phyloP scores from a whole-genome alignment of 2,113 vertebrate species.

The Orientallactaga bullata region DNA sequence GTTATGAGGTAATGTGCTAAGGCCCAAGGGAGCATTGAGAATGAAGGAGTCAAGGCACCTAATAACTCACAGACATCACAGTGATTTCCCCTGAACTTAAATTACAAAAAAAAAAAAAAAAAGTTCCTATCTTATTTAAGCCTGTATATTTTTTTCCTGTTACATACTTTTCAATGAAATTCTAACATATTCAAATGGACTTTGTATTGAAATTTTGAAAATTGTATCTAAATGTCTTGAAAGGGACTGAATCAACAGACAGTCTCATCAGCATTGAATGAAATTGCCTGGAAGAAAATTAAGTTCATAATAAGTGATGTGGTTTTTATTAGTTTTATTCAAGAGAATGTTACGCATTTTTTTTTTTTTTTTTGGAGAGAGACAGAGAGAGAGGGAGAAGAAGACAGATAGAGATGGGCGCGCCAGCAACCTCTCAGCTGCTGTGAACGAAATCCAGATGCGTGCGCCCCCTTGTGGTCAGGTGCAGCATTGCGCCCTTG shows the following conservation, averaged over 20 bases:
- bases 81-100: neutral
- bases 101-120: neutral
- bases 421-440: too few species aligned
- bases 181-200: neutral
- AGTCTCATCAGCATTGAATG: neutral
- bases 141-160: neutral
- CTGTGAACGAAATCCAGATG: too few species aligned
- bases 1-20: neutral
- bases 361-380: too few species aligned
- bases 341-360: too few species aligned
- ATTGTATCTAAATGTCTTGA: neutral
- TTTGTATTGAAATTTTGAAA: neutral
- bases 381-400: too few species aligned
- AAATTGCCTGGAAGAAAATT: constrained; percentile 21
- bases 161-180: neutral
- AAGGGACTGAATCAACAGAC: neutral
- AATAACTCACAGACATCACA: neutral
- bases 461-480: too few species aligned
- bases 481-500: too few species aligned
- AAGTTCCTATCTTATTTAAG: neutral
- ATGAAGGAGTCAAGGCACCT: neutral
- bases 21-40: neutral
- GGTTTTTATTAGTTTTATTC: constrained; percentile 39
- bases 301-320: constrained; percentile 27
- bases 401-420: too few species aligned